A percentile compares a stretch with the other conserved stretches of the same genome.
Evolutionary conservation across 2,888 invertebrate species (phyloP).

Genomic region (Dilophus febrilis): DNA sequence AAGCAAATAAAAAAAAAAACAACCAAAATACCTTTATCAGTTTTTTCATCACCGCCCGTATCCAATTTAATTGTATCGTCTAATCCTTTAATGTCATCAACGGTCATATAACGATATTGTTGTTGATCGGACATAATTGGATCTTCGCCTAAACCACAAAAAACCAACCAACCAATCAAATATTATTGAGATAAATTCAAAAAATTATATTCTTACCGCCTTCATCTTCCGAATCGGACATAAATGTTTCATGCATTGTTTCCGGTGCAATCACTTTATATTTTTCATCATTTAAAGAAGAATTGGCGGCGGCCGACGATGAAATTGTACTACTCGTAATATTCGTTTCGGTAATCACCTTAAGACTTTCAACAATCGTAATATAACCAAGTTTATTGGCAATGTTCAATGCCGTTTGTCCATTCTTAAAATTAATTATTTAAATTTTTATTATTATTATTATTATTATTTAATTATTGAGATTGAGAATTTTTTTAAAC

Average conservation of each 20-base stretch:
- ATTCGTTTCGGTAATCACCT: conserved; percentile 73
- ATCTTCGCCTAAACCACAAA: conserved; percentile 40
- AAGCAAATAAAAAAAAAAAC: no score
- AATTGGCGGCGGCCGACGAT: conserved; percentile 24
- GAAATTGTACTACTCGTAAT: conserved; percentile 43
- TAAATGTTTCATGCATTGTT: conserved; percentile 95
- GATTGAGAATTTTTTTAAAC: background rate
- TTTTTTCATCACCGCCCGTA: conserved; percentile 32
- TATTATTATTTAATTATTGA: no score
- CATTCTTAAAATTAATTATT: conserved; percentile 56
- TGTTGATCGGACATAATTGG: conserved; percentile 50
- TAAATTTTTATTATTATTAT: no score
- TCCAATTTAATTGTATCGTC: conserved; percentile 51
- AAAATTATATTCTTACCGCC: conserved; percentile 51
- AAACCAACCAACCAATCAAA: background rate
- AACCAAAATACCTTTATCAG: background rate
- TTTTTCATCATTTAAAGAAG: conserved; percentile 58
- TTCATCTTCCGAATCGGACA: conserved; percentile 99
- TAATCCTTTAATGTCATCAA: conserved; percentile 61
- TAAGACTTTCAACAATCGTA: conserved; percentile 90
- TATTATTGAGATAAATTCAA: background rate
- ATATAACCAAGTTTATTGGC: conserved; percentile 95
- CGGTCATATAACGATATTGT: conserved; percentile 63
- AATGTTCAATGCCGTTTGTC: conserved; percentile 91
- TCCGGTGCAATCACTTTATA: conserved; percentile 96